Conservation (phyloP, 2,888 invertebrate species). For the Oscheius myriophilus region DNA sequence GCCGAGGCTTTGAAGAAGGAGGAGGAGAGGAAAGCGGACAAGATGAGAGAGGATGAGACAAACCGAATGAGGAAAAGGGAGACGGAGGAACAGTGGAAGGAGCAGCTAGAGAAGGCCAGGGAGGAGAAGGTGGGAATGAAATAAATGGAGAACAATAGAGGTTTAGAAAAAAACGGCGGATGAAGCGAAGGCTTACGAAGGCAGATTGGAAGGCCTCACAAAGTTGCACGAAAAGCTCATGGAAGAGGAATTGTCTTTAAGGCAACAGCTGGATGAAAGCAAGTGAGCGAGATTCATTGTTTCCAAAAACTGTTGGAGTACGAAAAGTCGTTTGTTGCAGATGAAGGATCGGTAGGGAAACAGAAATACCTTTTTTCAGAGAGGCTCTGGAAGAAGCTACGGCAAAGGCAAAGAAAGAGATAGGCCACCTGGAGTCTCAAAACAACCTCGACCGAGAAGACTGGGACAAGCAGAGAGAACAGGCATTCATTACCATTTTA, state of each 20-base stretch:
- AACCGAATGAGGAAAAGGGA: slow-evolving; percentile 40
- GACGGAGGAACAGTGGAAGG: slow-evolving; percentile 36
- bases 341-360: too few relatives aligned
- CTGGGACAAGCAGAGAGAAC: slow-evolving; percentile 30
- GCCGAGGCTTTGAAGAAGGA: slow-evolving; percentile 34
- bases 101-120: slow-evolving; percentile 23
- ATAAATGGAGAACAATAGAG: not conserved
- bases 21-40: slow-evolving; percentile 36
- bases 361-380: slow-evolving; percentile 6
- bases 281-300: too few relatives aligned
- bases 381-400: slow-evolving; percentile 23
- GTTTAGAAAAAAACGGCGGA: slow-evolving; percentile 20
- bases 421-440: slow-evolving; percentile 21
- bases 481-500: not conserved
- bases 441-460: slow-evolving; percentile 30
- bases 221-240: slow-evolving; percentile 43
- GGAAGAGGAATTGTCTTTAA: slow-evolving; percentile 42
- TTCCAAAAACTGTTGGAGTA: too few relatives aligned
- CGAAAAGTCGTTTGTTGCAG: too few relatives aligned
- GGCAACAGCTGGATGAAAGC: slow-evolving; percentile 31
- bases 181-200: slow-evolving; percentile 29
- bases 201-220: slow-evolving; percentile 42
- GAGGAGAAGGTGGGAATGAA: slow-evolving; percentile 29
- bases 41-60: slow-evolving; percentile 29
- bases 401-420: slow-evolving; percentile 25